These are phyloP conservation scores for Trachemys scripta DNA, from an alignment of 2,113 vertebrate genomes.

Conservation along the genomic window DNA sequence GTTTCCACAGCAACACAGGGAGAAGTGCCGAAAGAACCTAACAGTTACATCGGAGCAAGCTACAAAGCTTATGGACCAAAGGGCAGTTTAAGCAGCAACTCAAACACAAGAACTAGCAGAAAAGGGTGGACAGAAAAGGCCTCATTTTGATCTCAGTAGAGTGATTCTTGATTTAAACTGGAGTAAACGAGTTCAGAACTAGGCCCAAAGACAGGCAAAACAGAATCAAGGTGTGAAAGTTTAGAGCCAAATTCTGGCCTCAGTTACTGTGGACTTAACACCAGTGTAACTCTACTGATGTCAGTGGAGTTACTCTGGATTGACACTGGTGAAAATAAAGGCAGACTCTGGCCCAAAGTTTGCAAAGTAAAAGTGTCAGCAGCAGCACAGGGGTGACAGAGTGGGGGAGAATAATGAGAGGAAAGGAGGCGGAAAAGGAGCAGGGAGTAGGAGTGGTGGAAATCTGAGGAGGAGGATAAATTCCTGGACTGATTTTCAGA, in stretches of 20 bases:
- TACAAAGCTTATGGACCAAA: neutral
- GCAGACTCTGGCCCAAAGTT: neutral
- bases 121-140: neutral
- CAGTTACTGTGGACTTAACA: neutral
- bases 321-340: neutral
- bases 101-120: neutral
- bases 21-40: neutral
- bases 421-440: neutral
- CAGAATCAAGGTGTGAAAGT: neutral
- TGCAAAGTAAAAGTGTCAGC: neutral
- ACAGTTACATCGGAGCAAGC: neutral
- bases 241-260: neutral
- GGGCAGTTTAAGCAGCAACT: neutral
- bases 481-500: neutral
- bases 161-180: neutral
- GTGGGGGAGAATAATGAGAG: neutral
- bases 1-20: neutral
- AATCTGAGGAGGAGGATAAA: neutral
- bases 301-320: neutral
- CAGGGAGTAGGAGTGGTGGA: neutral
- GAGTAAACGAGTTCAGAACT: neutral
- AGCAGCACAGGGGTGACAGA: neutral
- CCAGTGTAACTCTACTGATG: neutral
- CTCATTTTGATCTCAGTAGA: neutral
- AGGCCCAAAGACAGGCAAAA: neutral